A percentile compares a stretch with the other conserved stretches of the same genome.
Evolutionary conservation across 2,113 vertebrate species (phyloP).

Genomic region (Solea senegalensis): DNA sequence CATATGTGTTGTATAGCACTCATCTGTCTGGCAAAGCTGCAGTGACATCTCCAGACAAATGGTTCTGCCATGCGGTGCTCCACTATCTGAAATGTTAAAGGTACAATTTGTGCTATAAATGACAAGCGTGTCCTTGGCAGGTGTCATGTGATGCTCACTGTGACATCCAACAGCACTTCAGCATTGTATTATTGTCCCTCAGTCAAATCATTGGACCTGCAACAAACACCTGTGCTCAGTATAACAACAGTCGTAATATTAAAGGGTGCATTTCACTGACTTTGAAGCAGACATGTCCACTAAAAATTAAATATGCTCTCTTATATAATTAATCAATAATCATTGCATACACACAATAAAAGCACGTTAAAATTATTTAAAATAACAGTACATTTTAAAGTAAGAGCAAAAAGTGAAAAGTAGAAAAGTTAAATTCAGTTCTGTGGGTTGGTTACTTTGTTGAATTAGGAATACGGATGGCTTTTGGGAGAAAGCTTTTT

Average conservation of each 20-base stretch:
- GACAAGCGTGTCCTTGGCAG: neutral
- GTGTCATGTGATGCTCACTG: neutral
- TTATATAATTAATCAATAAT: too few relatives aligned
- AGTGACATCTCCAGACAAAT: constrained; percentile 19
- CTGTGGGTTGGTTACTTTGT: too few relatives aligned
- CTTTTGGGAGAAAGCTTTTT: too few relatives aligned
- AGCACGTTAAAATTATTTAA: too few relatives aligned
- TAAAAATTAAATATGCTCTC: too few relatives aligned
- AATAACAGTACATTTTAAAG: too few relatives aligned
- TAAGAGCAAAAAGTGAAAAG: too few relatives aligned
- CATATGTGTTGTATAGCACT: constrained; percentile 4
- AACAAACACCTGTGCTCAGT: neutral
- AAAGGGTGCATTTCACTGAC: neutral
- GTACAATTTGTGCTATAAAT: constrained; percentile 12
- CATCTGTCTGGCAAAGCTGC: constrained; percentile 10
- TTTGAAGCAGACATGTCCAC: neutral
- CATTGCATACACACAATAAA: too few relatives aligned
- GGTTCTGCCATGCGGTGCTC: neutral
- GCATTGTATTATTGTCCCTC: too few relatives aligned
- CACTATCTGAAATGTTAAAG: constrained; percentile 24
- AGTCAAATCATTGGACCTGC: too few relatives aligned
- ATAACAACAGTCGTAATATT: neutral
- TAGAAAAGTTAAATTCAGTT: too few relatives aligned
- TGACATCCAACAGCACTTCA: neutral
- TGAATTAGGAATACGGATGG: too few relatives aligned